Base-by-base conservation (phyloP, 2,888 invertebrate species). In the Scrobipalpa costella region DNA sequence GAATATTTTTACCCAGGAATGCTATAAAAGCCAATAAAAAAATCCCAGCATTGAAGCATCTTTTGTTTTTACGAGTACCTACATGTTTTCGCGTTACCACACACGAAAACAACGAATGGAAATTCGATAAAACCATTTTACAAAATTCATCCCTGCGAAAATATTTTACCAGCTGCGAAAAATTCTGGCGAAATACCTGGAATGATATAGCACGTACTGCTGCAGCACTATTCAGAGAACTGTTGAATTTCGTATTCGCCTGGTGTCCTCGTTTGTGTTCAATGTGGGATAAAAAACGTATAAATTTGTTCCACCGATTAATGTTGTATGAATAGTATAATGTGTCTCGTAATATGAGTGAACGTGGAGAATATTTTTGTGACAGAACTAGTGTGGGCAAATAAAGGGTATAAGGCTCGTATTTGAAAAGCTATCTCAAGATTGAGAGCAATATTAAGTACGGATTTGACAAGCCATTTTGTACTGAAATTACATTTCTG, bases 231-330 rank as follows among this genome's bases (percentile, higher is more conserved):
- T 55, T 55, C n/a, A 27, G 11, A 15, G 34, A 27, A 27, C 34
- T 34, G 11, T 17, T 27, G 33, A 34, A 55, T 55, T 55, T 34
- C 15, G 55, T 55, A 55, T 55, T 55, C 55, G 33, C 0, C 6
- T 34, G 34, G 34, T 55, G 55, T 55, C 8, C 15, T 8, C 33
- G 33, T 34, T 34, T 33, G 34, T 55, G 55, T 55, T 34, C 27
- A 34, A 34, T 34, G 15, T 55, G 15, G 55, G 34, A 55, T 55
- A 52, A 52, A 52, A 19, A 52, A 15, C 33, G 15, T 34, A 55
- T 55, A 55, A 55, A 55, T n/a, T 55, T 27, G 5, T 44, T 6
- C n/a, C 2, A 15, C n/a, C 44, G 44, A 44, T 27, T 2, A 27
- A 27, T 27, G 27, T 27, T 27, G 27, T 27, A 27, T 27, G 27